phyloP scores from a whole-genome alignment of 2,113 vertebrate genomes.

The Rhodinocichla rosea region DNA sequence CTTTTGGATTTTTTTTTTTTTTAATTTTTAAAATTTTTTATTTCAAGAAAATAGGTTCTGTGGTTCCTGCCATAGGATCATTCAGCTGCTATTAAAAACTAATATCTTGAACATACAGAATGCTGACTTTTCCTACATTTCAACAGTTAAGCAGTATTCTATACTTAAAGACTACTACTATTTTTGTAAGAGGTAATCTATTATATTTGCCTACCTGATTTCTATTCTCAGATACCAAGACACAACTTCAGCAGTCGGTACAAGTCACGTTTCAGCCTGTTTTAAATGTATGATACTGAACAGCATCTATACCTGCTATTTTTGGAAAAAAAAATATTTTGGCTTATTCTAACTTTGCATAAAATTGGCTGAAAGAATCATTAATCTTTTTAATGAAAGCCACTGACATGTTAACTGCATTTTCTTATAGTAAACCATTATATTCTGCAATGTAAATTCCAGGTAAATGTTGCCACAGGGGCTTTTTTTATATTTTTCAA shows the following conservation, averaged over 20 bases:
- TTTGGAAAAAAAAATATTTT: conserved; percentile 76
- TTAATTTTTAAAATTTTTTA: neutral
- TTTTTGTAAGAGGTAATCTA: conserved; percentile 82
- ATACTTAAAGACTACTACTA: conserved; percentile 83
- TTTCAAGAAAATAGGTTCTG: conserved; percentile 77
- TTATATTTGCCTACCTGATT: conserved; percentile 76
- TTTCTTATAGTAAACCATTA: conserved; percentile 74
- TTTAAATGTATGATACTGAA: conserved; percentile 72
- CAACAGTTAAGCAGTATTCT: conserved; percentile 82
- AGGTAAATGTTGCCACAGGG: conserved; percentile 53
- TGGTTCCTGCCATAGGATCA: conserved; percentile 76
- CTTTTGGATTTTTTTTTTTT: conserved; percentile 62
- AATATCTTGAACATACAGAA: conserved; percentile 82
- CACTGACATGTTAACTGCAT: conserved; percentile 72
- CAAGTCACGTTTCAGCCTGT: conserved; percentile 72
- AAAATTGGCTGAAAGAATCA: conserved; percentile 75
- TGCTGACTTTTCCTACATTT: conserved; percentile 81
- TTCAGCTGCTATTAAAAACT: conserved; percentile 86
- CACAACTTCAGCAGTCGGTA: conserved; percentile 78
- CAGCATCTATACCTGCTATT: conserved; percentile 75
- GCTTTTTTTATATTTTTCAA: conserved; percentile 71
- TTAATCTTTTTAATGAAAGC: conserved; percentile 71
- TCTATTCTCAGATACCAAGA: conserved; percentile 73
- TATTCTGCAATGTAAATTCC: conserved; percentile 74
- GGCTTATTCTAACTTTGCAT: conserved; percentile 75